Evolutionary conservation across 2,797 vertebrate genomes (phyloP), one percentile per base, ranked within the genome.

Genomic region (Tokudaia tokunoshimensis): DNA sequence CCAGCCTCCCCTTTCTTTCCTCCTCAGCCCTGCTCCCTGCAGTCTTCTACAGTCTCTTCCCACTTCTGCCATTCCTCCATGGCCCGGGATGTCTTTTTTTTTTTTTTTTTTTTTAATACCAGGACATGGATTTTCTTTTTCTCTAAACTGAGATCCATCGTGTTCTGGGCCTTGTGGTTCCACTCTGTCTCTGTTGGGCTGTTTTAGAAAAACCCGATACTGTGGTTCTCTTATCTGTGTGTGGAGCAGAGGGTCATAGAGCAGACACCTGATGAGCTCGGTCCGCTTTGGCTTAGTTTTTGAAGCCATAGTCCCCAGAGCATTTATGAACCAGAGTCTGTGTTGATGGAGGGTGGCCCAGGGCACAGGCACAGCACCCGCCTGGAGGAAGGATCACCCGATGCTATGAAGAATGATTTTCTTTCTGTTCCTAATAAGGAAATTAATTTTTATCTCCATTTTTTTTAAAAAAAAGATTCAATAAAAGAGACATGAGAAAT

Each of bases 401-500:
- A 50, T 0, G 0, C 90, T 24, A 6, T 34, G 17, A 41, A 44
- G 63, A 92, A 22, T 52, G 50, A 81, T 95, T 96, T 95, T 76
- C 3, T 91, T 70, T 74, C 61, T 50, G 26, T 94, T 97, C 92
- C 90, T 90, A 91, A 72, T 95, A 81, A 86, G 94, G 81, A 95
- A 94, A 24, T 31, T 2, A 8, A 61, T 72, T 78, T 82, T 50
- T 79, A 76, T 26, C 94, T 34, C 31, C 17, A 84, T 52, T 93
- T 78, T 15, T 44, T 59, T 41, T 2, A 55, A 55, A n/a, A n/a
- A 44, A 50, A 92, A 50, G 52, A 67, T 78, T 95, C 65, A 41
- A 0, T 89, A 24, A 85, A 82, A 74, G 52, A 59, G 75, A 76
- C 10, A 8, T 57, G 70, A 61, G 34, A 96, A 83, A 26, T 52